phyloP scores from a whole-genome alignment of 2,113 vertebrate species.

The Lontra canadensis region DNA sequence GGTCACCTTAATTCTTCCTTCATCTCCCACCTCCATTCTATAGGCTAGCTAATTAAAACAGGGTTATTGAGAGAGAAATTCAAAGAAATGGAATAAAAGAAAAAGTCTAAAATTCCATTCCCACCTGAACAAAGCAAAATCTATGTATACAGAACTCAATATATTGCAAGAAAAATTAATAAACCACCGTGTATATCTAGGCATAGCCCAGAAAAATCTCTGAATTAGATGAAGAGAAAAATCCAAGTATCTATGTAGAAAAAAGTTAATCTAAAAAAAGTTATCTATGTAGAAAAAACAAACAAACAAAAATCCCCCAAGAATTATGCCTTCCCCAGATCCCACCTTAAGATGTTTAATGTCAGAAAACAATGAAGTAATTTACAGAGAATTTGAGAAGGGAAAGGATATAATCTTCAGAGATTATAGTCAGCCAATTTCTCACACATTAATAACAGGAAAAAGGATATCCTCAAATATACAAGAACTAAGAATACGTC shows the following conservation, averaged over 20 bases:
- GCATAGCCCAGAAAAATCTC: neutral
- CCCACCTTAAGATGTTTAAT: neutral
- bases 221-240: neutral
- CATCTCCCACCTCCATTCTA: neutral
- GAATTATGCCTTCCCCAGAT: neutral
- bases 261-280: neutral
- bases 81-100: neutral
- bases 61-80: neutral
- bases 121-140: neutral
- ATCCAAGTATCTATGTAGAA: neutral
- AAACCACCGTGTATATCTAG: neutral
- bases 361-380: neutral
- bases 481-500: neutral
- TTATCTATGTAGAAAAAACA: neutral
- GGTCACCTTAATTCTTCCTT: neutral
- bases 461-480: neutral
- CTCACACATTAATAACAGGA: neutral
- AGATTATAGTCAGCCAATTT: neutral
- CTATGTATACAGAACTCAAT: neutral
- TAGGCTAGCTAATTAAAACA: neutral
- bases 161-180: neutral
- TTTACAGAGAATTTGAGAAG: neutral
- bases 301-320: neutral
- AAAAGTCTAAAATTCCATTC: neutral
- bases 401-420: neutral